Percentiles rank a stretch among this genome's conserved stretches.
Evolutionary conservation across 2,113 vertebrate species (phyloP).

Genomic region (Callipepla californica): DNA sequence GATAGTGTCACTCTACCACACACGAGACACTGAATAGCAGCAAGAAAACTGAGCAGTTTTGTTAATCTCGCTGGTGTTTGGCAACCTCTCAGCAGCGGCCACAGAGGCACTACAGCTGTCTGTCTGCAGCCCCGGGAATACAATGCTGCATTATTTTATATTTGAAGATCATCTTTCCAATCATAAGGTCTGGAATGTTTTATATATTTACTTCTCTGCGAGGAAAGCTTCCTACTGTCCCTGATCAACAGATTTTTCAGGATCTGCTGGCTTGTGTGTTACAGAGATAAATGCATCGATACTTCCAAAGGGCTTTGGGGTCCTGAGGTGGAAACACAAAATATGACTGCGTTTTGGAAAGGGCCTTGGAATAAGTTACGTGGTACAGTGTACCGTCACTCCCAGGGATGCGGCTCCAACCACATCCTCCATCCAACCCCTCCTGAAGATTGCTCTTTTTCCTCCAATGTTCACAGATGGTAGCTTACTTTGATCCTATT

Average conservation of each 20-base stretch:
- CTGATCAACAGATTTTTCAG: slow-evolving; percentile 46
- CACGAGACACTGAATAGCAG: slow-evolving; percentile 65
- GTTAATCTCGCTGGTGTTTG: slow-evolving; percentile 69
- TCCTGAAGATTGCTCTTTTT: background rate
- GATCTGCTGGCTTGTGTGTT: background rate
- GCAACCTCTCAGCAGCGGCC: slow-evolving; percentile 68
- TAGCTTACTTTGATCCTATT: background rate
- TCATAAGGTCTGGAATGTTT: slow-evolving; percentile 68
- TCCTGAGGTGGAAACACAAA: slow-evolving; percentile 32
- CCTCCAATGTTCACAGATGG: background rate
- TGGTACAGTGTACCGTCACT: background rate
- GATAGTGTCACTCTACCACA: slow-evolving; percentile 69
- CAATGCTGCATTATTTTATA: slow-evolving; percentile 71
- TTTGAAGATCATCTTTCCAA: slow-evolving; percentile 68
- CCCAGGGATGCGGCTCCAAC: slow-evolving; percentile 28
- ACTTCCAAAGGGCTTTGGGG: background rate
- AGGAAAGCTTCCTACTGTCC: slow-evolving; percentile 63
- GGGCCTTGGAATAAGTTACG: background rate
- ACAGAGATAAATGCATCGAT: slow-evolving; percentile 1
- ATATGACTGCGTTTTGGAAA: slow-evolving; percentile 9
- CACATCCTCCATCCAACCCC: slow-evolving; percentile 24
- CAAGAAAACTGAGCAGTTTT: slow-evolving; percentile 74
- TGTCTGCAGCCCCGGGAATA: slow-evolving; percentile 63
- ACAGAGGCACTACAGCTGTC: slow-evolving; percentile 73
- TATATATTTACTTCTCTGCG: slow-evolving; percentile 54